These are phyloP conservation scores for Lepidocyrtinus sp. DNA, from an alignment of 2,888 invertebrate species.

Conservation along the genomic window DNA sequence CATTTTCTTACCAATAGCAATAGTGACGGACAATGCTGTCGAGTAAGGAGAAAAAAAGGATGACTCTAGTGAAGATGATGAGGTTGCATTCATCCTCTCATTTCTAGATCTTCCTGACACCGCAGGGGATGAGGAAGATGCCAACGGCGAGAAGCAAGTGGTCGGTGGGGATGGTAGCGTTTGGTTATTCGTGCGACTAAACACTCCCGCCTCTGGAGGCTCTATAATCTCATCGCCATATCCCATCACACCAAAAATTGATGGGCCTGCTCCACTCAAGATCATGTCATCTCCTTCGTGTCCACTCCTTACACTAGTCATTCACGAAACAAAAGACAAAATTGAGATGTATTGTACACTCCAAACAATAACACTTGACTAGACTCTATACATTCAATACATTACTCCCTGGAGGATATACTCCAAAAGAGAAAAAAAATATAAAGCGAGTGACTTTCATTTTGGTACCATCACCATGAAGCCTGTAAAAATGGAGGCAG, in stretches of 20 bases:
- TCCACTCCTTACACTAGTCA: constrained; percentile 49
- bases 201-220: constrained; percentile 36
- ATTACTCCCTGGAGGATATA: too few species aligned
- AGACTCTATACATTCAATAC: constrained; percentile 25
- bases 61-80: constrained; percentile 43
- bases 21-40: constrained; percentile 91
- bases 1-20: constrained; percentile 90
- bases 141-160: constrained; percentile 68
- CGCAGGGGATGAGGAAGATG: constrained; percentile 60
- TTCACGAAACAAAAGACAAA: background rate
- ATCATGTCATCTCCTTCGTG: constrained; percentile 52
- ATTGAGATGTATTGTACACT: background rate
- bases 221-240: constrained; percentile 48
- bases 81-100: constrained; percentile 43
- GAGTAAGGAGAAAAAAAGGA: constrained; percentile 85
- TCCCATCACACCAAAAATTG: constrained; percentile 51
- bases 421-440: background rate
- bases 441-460: too few species aligned
- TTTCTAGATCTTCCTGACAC: constrained; percentile 34
- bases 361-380: constrained; percentile 23
- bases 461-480: too few species aligned
- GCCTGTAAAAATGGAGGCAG: too few species aligned
- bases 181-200: constrained; percentile 42
- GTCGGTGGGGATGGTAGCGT: constrained; percentile 66
- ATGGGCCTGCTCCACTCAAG: constrained; percentile 46